Conservation (phyloP, 1,140 invertebrate species). For the Melanaphis sacchari region DNA sequence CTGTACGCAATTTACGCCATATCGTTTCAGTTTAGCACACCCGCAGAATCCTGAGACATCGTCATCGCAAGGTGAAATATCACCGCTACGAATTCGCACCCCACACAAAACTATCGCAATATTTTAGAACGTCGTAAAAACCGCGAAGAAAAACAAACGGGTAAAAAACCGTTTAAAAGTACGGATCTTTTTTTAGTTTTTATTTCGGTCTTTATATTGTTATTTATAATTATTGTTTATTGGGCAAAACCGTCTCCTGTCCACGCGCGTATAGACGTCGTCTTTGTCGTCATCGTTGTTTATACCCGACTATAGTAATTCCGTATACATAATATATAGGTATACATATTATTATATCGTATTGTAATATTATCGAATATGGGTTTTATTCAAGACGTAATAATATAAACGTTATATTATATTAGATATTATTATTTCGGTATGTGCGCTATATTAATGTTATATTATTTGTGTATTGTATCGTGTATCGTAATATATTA, state of each 20-base stretch:
- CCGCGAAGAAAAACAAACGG: no score
- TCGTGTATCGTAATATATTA: neutral
- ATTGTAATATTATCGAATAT: neutral
- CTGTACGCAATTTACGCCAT: neutral
- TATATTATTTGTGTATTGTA: neutral
- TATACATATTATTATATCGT: no score
- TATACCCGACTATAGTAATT: neutral
- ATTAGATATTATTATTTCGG: no score
- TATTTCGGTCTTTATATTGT: neutral
- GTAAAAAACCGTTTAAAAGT: neutral
- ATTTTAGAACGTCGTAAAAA: no score
- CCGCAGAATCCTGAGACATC: neutral
- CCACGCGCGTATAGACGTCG: no score
- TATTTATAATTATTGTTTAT: neutral
- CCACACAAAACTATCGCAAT: no score
- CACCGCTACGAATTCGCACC: no score
- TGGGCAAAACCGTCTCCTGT: no score
- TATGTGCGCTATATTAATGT: neutral
- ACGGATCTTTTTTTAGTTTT: neutral
- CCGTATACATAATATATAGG: neutral
- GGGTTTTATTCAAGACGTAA: neutral
- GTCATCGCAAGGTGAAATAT: neutral
- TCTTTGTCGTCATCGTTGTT: neutral
- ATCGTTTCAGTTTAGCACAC: neutral
- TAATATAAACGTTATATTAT: neutral